These are phyloP conservation scores for Hypsibius dujardini DNA, from an alignment of 1,140 invertebrate genomes.

Conservation along the genomic window DNA sequence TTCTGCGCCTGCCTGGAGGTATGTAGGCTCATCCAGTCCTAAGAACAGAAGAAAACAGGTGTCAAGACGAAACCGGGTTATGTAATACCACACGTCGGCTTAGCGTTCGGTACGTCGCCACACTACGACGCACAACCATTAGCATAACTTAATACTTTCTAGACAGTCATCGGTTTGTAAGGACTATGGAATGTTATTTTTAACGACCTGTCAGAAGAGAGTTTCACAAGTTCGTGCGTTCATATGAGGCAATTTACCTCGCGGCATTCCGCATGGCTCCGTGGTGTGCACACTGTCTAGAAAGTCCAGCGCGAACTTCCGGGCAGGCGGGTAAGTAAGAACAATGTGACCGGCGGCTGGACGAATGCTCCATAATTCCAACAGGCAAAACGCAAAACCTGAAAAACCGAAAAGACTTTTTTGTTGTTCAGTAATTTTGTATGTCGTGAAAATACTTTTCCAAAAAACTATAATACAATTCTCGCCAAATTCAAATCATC, in stretches of 20 bases:
- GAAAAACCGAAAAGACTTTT: too few species aligned
- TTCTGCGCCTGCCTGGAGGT: constrained; percentile 56
- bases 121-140: not conserved
- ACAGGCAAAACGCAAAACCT: too few species aligned
- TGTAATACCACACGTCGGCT: too few species aligned
- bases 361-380: too few species aligned
- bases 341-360: constrained; percentile 26
- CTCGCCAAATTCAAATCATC: too few species aligned
- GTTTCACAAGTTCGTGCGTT: constrained; percentile 17
- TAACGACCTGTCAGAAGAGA: not conserved
- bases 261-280: constrained; percentile 82
- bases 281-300: constrained; percentile 73
- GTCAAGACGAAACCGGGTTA: too few species aligned
- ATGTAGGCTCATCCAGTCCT: constrained; percentile 46
- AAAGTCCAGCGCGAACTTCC: constrained; percentile 71
- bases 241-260: constrained; percentile 45
- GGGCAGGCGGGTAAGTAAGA: constrained; percentile 34
- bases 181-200: not conserved
- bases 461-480: too few species aligned
- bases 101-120: not conserved
- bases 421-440: too few species aligned
- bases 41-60: constrained; percentile 22
- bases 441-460: too few species aligned
- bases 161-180: not conserved
- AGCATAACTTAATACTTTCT: not conserved